Base-by-base conservation (phyloP, 2,888 invertebrate species). In the Emesis furor region DNA sequence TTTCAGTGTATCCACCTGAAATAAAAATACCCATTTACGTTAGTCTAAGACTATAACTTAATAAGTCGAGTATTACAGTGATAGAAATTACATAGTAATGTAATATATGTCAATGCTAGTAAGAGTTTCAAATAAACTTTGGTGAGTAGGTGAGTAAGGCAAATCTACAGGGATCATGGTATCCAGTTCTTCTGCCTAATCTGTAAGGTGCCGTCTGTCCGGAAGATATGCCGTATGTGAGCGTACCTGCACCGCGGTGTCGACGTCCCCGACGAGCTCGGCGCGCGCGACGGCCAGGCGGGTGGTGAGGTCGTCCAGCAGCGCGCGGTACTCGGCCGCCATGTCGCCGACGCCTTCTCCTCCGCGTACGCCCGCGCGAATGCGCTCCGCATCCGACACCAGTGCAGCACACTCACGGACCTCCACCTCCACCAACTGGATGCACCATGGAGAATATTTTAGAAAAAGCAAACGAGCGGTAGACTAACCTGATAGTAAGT, bases 1-100 rank as follows among this genome's bases (percentile, higher is more conserved):
- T 93, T 97, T 98, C 7, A 98, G 95, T 0, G 98, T 98, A 85
- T 98, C 98, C 10, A 98, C 98, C 95, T 98, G 97, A 69, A 76
- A 69, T 14, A 76, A 24, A 97, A 79, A 6, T n/a, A 46, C 3
- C 12, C 39, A 3, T 42, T 42, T 3, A 12, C 3, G 10, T 42
- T 12, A 3, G 42, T 12, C 12, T 42, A 42, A 12, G 10, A 42
- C 42, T 42, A 42, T 4, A 42, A 3, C 12, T 42, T 12, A 42
- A 42, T 3, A 42, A 2, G 42, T 4, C 14, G 46, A 14, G 14
- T 46, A 3, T 46, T 55, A 39, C 24, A 3, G 5, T 55, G 8
- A 42, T 46, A 14, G 1, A 0, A 14, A 4, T 14, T 46, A 14
- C 3, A 14, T 46, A 14, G 14, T 1, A 46, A 5, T 10, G 3